These are phyloP conservation scores for Strongylocentrotus purpuratus DNA, from an alignment of 35 echinoderm and acorn worm genomes.

Conservation along the genomic window DNA sequence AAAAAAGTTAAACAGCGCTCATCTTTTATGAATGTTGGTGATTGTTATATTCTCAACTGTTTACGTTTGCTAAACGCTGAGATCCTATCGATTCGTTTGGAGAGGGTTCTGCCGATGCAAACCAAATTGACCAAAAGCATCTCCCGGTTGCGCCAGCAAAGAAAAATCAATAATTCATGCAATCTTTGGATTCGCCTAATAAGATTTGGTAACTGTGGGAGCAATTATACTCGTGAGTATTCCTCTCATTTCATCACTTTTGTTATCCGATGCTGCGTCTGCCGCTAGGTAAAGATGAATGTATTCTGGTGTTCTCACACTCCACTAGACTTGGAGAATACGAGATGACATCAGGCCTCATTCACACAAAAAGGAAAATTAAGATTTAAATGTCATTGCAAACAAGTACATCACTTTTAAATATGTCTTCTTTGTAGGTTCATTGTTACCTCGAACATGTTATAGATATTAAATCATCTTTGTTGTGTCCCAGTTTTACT, in stretches of 20 bases:
- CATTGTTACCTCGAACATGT: too few relatives aligned
- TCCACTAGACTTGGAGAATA: neutral
- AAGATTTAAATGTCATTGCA: neutral
- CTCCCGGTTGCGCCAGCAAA: neutral
- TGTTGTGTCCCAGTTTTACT: too few relatives aligned
- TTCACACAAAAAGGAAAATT: neutral
- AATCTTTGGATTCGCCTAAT: neutral
- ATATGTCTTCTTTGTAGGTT: too few relatives aligned
- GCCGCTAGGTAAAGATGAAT: constrained; percentile 1
- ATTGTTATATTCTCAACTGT: neutral
- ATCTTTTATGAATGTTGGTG: neutral
- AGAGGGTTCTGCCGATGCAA: neutral
- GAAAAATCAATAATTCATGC: constrained; percentile 5
- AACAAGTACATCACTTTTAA: too few relatives aligned
- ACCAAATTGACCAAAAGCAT: constrained; percentile 4
- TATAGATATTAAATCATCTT: too few relatives aligned
- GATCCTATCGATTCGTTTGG: neutral
- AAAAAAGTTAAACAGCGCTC: neutral
- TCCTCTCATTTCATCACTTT: neutral
- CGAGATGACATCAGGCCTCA: neutral
- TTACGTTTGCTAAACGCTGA: neutral
- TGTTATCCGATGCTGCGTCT: neutral
- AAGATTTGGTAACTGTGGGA: constrained; percentile 16
- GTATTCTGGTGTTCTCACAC: neutral
- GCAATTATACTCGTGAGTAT: neutral